Evolutionary conservation across 2,888 invertebrate species (phyloP), one percentile per base, ranked within the genome.

Genomic region (Caenorhabditis becei): DNA sequence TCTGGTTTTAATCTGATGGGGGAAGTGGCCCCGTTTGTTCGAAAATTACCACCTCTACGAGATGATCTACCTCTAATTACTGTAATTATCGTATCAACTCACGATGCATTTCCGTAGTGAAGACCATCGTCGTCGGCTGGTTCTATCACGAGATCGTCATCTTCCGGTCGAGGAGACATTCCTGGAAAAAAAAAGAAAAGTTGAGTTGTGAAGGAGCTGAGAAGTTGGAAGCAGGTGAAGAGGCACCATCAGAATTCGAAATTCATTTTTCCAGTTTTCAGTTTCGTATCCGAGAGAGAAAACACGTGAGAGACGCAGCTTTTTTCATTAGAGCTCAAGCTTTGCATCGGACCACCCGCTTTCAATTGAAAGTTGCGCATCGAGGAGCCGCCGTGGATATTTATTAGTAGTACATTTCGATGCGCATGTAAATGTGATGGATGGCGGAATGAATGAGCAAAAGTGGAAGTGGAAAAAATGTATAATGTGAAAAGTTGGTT

Each of bases 81-180:
- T 26, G 26, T 66, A 37, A 66, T 69, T 53, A 69, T 54, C 49
- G 44, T 44, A 61, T 35, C 47, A 51, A 78, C 88, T 85, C 69
- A 90, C 90, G 90, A 88, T 58, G 79, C 66, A 67, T 90, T 90
- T 37, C 90, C 90, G 77, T 89, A 90, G 71, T 89, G 85, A 62
- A 90, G 85, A 74, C 90, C 90, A 63, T 89, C 88, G 74, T 90
- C 90, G 41, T 86, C 87, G 16, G 90, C 87, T 44, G 90, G 90
- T 71, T 90, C 90, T 67, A 90, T 89, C 82, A 90, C 88, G 53
- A 90, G 78, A 83, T 89, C 89, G 65, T 89, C 89, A 75, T 90
- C 83, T 44, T 80, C 80, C 5, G 85, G 86, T 18, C 80, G 80
- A 47, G 84, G 85, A 14, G 83, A 66, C 86, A 86, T 87, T 28